Percentiles rank a stretch among this genome's conserved stretches.
phyloP scores from a whole-genome alignment of 2,113 vertebrate genomes.

The Dolichotis patagonum region DNA sequence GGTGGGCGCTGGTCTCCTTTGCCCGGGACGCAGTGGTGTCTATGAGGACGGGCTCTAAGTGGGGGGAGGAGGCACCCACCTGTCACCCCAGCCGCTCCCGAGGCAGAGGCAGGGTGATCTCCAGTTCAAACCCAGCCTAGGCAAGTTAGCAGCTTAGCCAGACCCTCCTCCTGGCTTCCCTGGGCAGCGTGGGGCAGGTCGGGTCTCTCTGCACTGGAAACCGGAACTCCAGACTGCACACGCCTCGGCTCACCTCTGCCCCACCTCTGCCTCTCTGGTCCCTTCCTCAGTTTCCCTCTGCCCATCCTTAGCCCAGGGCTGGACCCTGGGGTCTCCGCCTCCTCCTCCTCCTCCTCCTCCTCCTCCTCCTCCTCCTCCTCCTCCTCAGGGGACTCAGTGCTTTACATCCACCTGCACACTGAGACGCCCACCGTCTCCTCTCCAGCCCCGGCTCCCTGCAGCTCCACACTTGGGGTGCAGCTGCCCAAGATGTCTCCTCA shows the following conservation, averaged over 20 bases:
- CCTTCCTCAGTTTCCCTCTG: neutral
- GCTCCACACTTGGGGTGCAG: neutral
- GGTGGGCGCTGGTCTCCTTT: neutral
- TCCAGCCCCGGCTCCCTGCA: neutral
- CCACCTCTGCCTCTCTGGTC: neutral
- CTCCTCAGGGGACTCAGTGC: neutral
- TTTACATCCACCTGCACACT: accelerated
- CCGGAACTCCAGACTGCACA: no score
- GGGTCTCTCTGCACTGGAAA: neutral
- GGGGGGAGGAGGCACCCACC: neutral
- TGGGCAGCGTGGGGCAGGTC: neutral
- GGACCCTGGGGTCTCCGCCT: neutral
- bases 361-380: neutral
- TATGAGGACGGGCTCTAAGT: neutral
- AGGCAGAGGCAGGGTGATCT: no score
- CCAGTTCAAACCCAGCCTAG: neutral
- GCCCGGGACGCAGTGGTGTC: neutral
- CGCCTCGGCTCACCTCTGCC: neutral
- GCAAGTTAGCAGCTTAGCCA: neutral
- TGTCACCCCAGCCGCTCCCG: neutral
- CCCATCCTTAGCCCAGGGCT: neutral
- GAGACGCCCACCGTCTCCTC: accelerated
- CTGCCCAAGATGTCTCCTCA: neutral
- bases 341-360: neutral
- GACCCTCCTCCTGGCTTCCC: neutral